Percentiles rank a stretch among this genome's conserved stretches.
These are phyloP conservation scores for Trissonchulus latispiculum DNA, from an alignment of 2,888 invertebrate species.

Conservation along the genomic window DNA sequence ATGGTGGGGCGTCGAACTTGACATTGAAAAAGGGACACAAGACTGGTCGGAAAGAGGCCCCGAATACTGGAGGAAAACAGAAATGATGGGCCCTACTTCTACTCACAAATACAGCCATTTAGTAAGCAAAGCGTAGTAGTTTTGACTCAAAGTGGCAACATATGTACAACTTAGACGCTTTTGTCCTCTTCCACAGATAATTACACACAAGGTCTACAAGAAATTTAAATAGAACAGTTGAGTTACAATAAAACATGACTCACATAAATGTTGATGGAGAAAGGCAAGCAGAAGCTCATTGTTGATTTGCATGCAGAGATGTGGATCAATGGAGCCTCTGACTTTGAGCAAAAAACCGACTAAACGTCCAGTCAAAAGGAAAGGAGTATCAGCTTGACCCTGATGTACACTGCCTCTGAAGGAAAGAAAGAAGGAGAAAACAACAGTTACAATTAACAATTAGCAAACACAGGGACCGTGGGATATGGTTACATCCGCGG, in stretches of 20 bases:
- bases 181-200: too few species aligned
- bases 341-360: conserved; percentile 35
- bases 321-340: conserved; percentile 34
- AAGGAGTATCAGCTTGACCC: conserved; percentile 45
- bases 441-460: background rate
- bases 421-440: background rate
- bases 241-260: conserved; percentile 1
- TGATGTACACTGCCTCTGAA: conserved; percentile 45
- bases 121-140: too few species aligned
- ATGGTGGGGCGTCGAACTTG: too few species aligned
- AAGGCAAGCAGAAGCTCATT: conserved; percentile 37
- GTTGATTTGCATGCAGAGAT: conserved; percentile 36
- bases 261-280: conserved; percentile 32
- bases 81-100: too few species aligned
- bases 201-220: too few species aligned
- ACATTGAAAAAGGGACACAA: too few species aligned
- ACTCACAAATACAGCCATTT: too few species aligned
- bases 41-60: too few species aligned
- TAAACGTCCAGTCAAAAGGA: conserved; percentile 38
- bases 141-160: too few species aligned
- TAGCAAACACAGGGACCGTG: conserved; percentile 15
- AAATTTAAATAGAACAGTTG: too few species aligned
- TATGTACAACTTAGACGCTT: too few species aligned
- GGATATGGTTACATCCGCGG: conserved; percentile 19
- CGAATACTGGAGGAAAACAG: too few species aligned